Percentiles rank a stretch among this genome's conserved stretches.
These are phyloP conservation scores for Sinocyclocheilus anshuiensis DNA, from an alignment of 2,113 vertebrate species.

Conservation along the genomic window DNA sequence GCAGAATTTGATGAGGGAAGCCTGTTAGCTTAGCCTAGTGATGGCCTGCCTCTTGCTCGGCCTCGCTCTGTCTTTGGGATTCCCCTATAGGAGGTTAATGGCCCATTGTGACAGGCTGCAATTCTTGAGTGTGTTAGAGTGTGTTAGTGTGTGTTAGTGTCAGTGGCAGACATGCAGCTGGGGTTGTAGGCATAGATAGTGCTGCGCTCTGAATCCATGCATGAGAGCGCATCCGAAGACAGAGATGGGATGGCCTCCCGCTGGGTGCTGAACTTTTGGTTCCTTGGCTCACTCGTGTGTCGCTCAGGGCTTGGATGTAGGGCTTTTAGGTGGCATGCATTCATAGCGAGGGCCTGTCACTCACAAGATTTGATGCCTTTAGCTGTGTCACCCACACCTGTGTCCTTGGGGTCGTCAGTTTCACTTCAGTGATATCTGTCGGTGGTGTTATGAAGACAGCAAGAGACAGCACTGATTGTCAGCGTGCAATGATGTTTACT, in stretches of 20 bases:
- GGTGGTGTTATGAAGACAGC: conserved; percentile 14
- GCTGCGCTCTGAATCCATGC: background rate
- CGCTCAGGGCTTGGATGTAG: conserved; percentile 52
- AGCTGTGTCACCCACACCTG: conserved; percentile 4
- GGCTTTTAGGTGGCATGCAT: conserved; percentile 56
- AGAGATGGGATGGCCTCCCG: conserved; percentile 61
- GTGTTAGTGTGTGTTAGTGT: conserved; percentile 38
- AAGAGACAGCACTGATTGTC: conserved; percentile 43
- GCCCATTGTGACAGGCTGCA: conserved; percentile 29
- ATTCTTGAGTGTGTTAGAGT: conserved; percentile 21
- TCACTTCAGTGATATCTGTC: conserved; percentile 42
- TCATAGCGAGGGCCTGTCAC: conserved; percentile 57
- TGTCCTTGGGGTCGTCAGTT: conserved; percentile 42
- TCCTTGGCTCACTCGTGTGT: conserved; percentile 18
- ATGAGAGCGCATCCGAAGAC: conserved; percentile 59
- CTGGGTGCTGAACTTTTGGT: conserved; percentile 66
- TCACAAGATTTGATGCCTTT: conserved; percentile 28
- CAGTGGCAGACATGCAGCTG: conserved; percentile 9
- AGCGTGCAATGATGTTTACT: conserved; percentile 30
- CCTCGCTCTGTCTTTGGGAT: conserved; percentile 23
- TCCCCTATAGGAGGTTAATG: conserved; percentile 40
- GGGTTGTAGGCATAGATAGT: conserved; percentile 42
- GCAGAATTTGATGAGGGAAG: conserved; percentile 16
- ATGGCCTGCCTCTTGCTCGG: background rate
- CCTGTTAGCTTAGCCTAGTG: conserved; percentile 36